Evolutionary conservation across 2,888 invertebrate species (phyloP).

Genomic region (Brassicogethes aeneus): DNA sequence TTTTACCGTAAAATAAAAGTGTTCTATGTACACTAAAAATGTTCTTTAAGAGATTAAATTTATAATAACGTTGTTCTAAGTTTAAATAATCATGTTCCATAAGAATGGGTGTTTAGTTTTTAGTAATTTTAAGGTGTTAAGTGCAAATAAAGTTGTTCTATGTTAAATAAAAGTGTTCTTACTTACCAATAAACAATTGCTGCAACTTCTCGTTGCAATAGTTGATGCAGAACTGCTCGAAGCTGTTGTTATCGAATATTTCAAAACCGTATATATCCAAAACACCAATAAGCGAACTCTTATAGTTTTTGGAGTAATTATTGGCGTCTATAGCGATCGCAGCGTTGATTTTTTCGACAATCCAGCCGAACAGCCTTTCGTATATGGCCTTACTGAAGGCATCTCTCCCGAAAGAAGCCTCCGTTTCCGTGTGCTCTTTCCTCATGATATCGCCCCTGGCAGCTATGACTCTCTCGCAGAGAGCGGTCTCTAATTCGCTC

Average conservation of each 20-base stretch:
- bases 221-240: constrained; percentile 98
- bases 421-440: constrained; percentile 77
- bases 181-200: constrained; percentile 86
- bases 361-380: constrained; percentile 90
- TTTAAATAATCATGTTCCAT: not conserved
- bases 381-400: constrained; percentile 95
- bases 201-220: constrained; percentile 98
- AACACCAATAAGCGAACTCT: constrained; percentile 83
- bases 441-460: constrained; percentile 88
- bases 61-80: too few species aligned
- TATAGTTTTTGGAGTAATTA: constrained; percentile 46
- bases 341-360: constrained; percentile 84
- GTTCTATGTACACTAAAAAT: too few species aligned
- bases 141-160: not conserved
- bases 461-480: constrained; percentile 83
- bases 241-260: constrained; percentile 93
- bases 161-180: too few species aligned
- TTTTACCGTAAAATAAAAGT: too few species aligned
- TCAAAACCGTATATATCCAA: constrained; percentile 99
- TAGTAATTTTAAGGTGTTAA: not conserved
- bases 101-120: not conserved
- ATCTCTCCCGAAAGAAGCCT: constrained; percentile 83
- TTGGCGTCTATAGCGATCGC: constrained; percentile 71
- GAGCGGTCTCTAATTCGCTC: constrained; percentile 56
- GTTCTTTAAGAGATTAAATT: too few species aligned